These are phyloP conservation scores for Tychaedon coryphoeus DNA, from an alignment of 2,113 vertebrate species.

Conservation along the genomic window DNA sequence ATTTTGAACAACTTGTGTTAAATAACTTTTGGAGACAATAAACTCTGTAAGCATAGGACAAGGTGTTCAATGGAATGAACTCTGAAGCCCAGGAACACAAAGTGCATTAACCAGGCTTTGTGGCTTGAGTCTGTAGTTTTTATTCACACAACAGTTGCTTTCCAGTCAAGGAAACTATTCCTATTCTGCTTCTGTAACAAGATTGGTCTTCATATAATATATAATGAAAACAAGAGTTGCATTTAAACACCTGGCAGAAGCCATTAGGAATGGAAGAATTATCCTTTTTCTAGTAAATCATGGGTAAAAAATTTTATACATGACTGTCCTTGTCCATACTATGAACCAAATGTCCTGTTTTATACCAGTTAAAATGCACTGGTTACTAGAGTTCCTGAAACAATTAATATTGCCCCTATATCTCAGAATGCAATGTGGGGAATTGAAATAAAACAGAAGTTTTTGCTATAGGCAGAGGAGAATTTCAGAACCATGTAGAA, in stretches of 20 bases:
- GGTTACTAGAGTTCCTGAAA: background rate
- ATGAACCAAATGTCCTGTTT: conserved; percentile 14
- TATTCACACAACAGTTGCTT: background rate
- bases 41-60: background rate
- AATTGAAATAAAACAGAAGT: background rate
- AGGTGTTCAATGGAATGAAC: background rate
- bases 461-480: background rate
- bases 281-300: background rate
- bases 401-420: background rate
- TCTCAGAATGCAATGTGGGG: background rate
- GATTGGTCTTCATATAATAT: background rate
- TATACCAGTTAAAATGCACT: background rate
- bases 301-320: conserved; percentile 27
- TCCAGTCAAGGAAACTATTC: conserved; percentile 12
- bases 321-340: background rate
- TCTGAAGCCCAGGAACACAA: background rate
- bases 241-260: conserved; percentile 39
- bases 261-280: conserved; percentile 8
- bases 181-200: background rate
- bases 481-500: background rate
- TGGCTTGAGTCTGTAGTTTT: background rate
- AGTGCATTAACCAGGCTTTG: background rate
- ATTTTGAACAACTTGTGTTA: background rate
- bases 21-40: background rate
- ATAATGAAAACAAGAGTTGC: conserved; percentile 26